Base-by-base conservation (phyloP, 2,113 vertebrate species). In the Ceratotherium simum region DNA sequence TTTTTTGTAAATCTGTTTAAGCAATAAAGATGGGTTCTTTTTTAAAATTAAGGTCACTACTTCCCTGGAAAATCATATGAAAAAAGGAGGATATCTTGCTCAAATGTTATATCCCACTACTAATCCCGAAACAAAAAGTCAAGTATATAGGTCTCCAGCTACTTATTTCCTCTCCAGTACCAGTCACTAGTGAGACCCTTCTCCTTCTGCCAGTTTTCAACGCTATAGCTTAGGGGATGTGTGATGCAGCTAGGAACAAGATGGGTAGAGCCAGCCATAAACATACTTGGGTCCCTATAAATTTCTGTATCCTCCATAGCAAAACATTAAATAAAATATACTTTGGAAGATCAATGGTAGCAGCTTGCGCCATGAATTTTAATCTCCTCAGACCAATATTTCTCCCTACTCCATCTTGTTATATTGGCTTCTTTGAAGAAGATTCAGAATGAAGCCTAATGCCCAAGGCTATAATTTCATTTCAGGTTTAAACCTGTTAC, bases 41-140 rank as follows among this genome's bases (percentile, higher is more conserved):
- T 75, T 60, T 89, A 86, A 70, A 94, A 85, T 78, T 69, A 91
- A 89, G n/a, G n/a, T 56, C 80, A 94, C 95, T 3, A 84, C 13
- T 70, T 46, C 14, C 29, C 2, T 95, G 48, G 31, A 78, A 96
- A 97, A 94, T 94, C n/a, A 62, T 56, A 72, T 21, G 5, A 27
- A 76, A 69, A 91, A 89, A 58, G 13, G 39, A 83, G 8, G 23
- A 84, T 31, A 33, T 18, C 21, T 82, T 58, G 27, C 75, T 85
- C 33, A 85, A 85, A 89, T 65, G 11, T 81, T 60, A 95, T 58
- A 88, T 81, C 8, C 3, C 62, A 88, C 48, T 54, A 84, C 78
- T 78, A 91, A 95, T 85, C 27, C 54, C 88, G n/a, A n/a, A 88
- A 89, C 29, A 97, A 95, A 94, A 92, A 58, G 23, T 42, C 5